Evolutionary conservation across 2,888 invertebrate species (phyloP), one percentile per base, ranked within the genome.

Genomic region (Glomeris marginata): DNA sequence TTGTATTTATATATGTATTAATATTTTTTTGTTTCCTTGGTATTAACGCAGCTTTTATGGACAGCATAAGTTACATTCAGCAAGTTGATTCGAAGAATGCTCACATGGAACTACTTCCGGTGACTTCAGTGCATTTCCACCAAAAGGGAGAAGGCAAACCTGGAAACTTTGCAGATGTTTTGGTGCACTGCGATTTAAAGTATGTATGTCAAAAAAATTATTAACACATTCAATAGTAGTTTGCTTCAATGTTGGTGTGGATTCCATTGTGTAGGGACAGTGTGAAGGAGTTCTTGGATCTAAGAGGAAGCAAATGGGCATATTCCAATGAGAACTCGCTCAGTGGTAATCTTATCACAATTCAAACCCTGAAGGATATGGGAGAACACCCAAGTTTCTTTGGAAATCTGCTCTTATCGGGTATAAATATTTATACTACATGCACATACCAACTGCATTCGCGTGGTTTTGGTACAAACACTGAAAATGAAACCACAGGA

Each of bases 31-130:
- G n/a, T n/a, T n/a, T n/a, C n/a, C n/a, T n/a, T n/a, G n/a, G n/a
- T n/a, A n/a, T n/a, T n/a, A n/a, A n/a, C n/a, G n/a, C n/a, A 78
- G 77, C 72, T 1, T 77, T 77, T 59, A 72, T 77, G 72, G 71
- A 74, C 34, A 71, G 74, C 37, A 66, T 73, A 3, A 69, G 73
- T 0, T 77, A 72, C 58, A 69, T 77, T 62, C 67, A 69, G 44
- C 61, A 76, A 47, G 64, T 68, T 35, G 62, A 67, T 22, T 59
- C 64, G 11, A 65, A 66, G 49, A 71, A 70, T 55, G 58, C 62
- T 33, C 62, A 59, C 41, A 63, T 71, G 15, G 72, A 74, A 58
- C 62, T 78, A 41, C 65, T 78, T 46, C 74, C 74, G 2, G 74
- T 75, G 28, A 75, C 75, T 10, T 73, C 77, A 11, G 69, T 77